phyloP scores from a whole-genome alignment of 2,888 invertebrate genomes.

The Byasa hedistus region DNA sequence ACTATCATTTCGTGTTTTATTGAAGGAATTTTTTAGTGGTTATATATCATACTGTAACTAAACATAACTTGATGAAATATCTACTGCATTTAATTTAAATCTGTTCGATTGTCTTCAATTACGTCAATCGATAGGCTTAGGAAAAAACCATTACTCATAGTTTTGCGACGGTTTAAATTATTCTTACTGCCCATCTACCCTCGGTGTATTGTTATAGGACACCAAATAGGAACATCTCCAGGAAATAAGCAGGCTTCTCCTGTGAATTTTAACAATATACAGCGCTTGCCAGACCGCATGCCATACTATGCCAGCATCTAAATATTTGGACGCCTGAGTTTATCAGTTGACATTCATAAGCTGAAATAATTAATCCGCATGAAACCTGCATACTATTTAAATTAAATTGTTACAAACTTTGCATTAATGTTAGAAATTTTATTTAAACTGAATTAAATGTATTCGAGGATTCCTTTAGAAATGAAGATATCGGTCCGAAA shows the following conservation, averaged over 20 bases:
- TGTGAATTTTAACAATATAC: too few relatives aligned
- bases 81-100: not conserved
- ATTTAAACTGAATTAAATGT: not conserved
- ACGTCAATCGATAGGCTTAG: constrained; percentile 49
- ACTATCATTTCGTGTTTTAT: not conserved
- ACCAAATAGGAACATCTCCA: too few relatives aligned
- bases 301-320: too few relatives aligned
- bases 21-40: too few relatives aligned
- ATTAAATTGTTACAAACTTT: not conserved
- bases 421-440: not conserved
- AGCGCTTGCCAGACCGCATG: too few relatives aligned
- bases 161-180: not conserved
- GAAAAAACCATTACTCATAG: constrained; percentile 65
- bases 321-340: too few relatives aligned
- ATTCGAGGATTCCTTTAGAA: not conserved
- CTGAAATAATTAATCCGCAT: too few relatives aligned
- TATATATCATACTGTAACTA: not conserved
- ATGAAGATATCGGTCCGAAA: constrained; percentile 27
- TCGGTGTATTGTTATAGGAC: too few relatives aligned
- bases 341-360: too few relatives aligned
- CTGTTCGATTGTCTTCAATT: not conserved
- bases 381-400: not conserved
- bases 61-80: not conserved
- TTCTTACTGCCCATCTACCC: too few relatives aligned
- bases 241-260: too few relatives aligned